Evolutionary conservation across 2,888 invertebrate species (phyloP).

Genomic region (Leptinotarsa rubiginosa): DNA sequence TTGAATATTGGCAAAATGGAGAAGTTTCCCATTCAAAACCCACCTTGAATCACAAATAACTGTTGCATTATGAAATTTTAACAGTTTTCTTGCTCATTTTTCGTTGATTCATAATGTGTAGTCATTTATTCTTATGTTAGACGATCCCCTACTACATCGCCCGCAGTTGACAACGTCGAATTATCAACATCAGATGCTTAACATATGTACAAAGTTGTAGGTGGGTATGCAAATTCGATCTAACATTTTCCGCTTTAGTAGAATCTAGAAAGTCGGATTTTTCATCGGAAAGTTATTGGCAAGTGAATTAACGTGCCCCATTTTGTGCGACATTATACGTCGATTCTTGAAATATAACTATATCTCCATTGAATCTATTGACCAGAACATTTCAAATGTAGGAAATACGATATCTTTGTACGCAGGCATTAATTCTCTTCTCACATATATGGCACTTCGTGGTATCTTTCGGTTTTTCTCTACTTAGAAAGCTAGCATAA

Average conservation of each 20-base stretch:
- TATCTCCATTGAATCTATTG: conserved; percentile 35
- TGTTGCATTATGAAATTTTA: too few relatives aligned
- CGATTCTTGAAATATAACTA: conserved; percentile 31
- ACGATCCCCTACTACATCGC: conserved; percentile 8
- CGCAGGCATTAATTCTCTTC: conserved; percentile 26
- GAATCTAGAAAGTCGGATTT: conserved; percentile 39
- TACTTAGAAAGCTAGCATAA: conserved; percentile 59
- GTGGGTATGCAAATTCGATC: conserved; percentile 32
- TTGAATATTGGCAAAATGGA: background rate
- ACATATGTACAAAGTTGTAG: conserved; percentile 35
- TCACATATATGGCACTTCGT: conserved; percentile 45
- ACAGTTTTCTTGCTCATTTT: background rate
- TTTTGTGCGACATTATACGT: conserved; percentile 31
- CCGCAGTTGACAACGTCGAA: conserved; percentile 16
- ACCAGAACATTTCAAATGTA: conserved; percentile 37
- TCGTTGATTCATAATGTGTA: background rate
- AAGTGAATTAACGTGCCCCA: conserved; percentile 32
- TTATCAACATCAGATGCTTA: conserved; percentile 30
- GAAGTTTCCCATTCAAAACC: background rate
- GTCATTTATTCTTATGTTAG: background rate
- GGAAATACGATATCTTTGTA: conserved; percentile 40
- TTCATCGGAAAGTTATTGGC: conserved; percentile 26
- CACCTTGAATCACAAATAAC: too few relatives aligned
- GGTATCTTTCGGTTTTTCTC: conserved; percentile 37
- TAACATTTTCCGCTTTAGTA: conserved; percentile 30